Percentiles rank a stretch among this genome's conserved stretches.
Evolutionary conservation across 2,113 vertebrate species (phyloP).

Genomic region (Myiozetetes cayanensis): DNA sequence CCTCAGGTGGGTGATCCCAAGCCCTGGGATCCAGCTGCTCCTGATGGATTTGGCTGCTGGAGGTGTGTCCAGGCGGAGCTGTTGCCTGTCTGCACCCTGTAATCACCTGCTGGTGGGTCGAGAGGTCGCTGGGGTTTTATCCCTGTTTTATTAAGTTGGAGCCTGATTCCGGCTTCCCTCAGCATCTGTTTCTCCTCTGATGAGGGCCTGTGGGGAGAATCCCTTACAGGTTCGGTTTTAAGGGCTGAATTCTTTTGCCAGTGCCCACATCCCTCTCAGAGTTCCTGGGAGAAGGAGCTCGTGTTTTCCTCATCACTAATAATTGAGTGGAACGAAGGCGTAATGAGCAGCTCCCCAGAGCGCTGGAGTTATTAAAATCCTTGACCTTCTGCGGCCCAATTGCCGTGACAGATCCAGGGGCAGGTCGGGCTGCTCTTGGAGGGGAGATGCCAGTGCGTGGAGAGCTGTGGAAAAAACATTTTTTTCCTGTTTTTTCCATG

Average conservation of each 20-base stretch:
- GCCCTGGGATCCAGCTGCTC: accelerated
- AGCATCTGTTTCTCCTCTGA: conserved; percentile 28
- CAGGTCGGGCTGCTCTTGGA: conserved; percentile 12
- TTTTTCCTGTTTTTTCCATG: neutral
- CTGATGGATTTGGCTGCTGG: neutral
- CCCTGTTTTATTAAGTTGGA: neutral
- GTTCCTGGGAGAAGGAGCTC: neutral
- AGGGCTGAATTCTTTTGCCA: neutral
- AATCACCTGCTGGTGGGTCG: neutral
- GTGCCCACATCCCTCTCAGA: neutral
- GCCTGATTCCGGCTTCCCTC: neutral
- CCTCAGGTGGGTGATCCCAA: conserved; percentile 78
- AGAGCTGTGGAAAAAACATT: neutral
- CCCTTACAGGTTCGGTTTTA: neutral
- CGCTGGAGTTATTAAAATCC: conserved; percentile 14
- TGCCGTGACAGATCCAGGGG: neutral
- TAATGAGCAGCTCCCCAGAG: conserved; percentile 47
- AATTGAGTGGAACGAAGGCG: conserved; percentile 19
- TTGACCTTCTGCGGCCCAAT: conserved; percentile 49
- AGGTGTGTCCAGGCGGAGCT: neutral
- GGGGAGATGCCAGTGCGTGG: neutral
- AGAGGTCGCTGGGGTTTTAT: neutral
- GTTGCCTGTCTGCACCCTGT: neutral
- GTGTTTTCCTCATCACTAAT: conserved; percentile 37
- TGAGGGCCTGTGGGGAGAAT: neutral